phyloP scores from a whole-genome alignment of 1,140 invertebrate genomes.

The Drosophila insularis region DNA sequence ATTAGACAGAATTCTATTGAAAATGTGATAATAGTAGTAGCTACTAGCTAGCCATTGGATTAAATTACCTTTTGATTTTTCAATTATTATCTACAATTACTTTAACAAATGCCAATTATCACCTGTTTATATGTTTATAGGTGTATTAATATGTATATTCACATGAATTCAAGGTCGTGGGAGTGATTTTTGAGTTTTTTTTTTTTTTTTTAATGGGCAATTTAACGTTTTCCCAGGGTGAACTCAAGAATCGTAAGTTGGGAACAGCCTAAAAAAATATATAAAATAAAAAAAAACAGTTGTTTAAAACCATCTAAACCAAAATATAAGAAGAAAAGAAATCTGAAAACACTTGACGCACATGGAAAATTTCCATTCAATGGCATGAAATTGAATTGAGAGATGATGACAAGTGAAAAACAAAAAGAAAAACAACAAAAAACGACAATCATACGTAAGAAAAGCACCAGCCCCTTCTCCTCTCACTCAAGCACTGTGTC shows the following conservation, averaged over 20 bases:
- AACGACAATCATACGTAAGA: neutral
- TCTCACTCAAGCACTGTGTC: neutral
- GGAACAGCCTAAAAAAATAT: no score
- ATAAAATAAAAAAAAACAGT: no score
- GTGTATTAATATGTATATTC: neutral
- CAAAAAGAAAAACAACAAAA: neutral
- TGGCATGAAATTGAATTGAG: conserved; percentile 53
- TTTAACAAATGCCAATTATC: neutral
- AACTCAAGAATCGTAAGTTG: no score
- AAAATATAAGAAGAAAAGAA: no score
- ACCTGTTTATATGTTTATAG: neutral
- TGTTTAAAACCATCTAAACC: no score
- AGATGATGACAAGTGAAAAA: conserved; percentile 24
- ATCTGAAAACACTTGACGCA: neutral
- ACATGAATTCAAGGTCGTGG: no score
- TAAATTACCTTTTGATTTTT: neutral
- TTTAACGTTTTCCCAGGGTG: no score
- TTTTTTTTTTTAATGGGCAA: no score
- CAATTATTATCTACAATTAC: neutral
- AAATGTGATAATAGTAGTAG: neutral
- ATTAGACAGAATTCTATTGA: neutral
- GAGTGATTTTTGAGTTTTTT: no score
- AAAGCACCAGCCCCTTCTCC: neutral
- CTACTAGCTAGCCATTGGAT: no score
- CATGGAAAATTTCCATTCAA: conserved; percentile 68